A percentile compares a stretch with the other conserved stretches of the same genome.
phyloP scores from a whole-genome alignment of 2,113 vertebrate species.

The Gnathonemus echidnorhynchus region DNA sequence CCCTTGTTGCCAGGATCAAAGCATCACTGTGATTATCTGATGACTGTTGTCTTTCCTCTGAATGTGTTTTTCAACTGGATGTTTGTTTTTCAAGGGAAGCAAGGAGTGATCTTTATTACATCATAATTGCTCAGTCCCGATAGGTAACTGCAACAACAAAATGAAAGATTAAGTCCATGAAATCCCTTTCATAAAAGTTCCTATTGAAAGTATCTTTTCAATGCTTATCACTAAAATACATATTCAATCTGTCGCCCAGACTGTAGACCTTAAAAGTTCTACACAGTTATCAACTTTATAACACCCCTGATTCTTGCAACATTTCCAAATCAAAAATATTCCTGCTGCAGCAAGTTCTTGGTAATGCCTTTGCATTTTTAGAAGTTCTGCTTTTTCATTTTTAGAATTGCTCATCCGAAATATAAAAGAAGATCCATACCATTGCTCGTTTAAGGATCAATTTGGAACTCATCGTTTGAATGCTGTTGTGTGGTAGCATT shows the following conservation, averaged over 20 bases:
- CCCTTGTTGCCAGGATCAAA: neutral
- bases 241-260: neutral
- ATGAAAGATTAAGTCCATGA: neutral
- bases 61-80: neutral
- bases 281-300: slow-evolving; percentile 9
- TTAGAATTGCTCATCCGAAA: neutral
- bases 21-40: neutral
- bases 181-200: neutral
- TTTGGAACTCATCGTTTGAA: neutral
- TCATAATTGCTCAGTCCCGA: neutral
- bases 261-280: neutral
- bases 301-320: neutral
- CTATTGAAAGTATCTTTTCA: neutral
- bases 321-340: neutral
- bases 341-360: neutral
- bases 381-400: slow-evolving; percentile 2
- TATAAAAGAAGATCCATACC: neutral
- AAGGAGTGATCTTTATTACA: neutral
- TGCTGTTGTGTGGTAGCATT: neutral
- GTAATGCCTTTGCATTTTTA: neutral
- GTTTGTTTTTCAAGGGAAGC: neutral
- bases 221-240: neutral
- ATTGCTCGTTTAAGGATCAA: neutral
- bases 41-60: neutral
- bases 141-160: neutral